Base-by-base conservation (phyloP, 1,140 invertebrate genomes). In the Hyphantria cunea region DNA sequence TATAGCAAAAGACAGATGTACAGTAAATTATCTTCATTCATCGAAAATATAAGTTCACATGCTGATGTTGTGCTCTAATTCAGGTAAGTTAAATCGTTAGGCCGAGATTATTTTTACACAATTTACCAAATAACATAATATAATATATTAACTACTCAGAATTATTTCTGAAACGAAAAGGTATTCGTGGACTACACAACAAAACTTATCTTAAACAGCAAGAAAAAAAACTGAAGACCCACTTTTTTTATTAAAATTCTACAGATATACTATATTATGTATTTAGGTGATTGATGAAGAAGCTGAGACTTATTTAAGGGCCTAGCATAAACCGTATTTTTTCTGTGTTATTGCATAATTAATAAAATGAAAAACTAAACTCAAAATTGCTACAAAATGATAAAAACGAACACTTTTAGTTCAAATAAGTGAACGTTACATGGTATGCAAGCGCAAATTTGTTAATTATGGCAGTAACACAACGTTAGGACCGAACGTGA, bases 401-500 rank as follows among this genome's bases (percentile, higher is more conserved):
- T 7, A 39, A 39, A 39, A 39, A 39, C n/a, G 37, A 39, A 39
- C 37, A 39, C 7, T 39, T 39, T 39, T 7, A 10, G n/a, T 49
- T 39, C 76, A 79, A 78, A 78, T 70, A 73, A 72, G 70, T 47
- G 68, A 71, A 70, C 68, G 72, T 71, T 74, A 64, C 69, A 68
- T 61, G 60, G 68, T 74, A 64, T 76, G 71, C 74, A 73, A 67
- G 72, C 72, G 69, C 66, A 74, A 80, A 75, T 84, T 81, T 76
- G 76, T 74, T 84, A 84, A 84, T 82, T 80, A 76, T 71, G 66
- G 72, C 68, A 63, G 76, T 72, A 80, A 78, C 75, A 81, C 69
- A 74, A 72, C 70, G 74, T 58, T 49, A 66, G 64, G 53, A 62
- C 56, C 58, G 71, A 62, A 76, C 82, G 78, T 85, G 78, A 85